Base-by-base conservation (phyloP, 1,140 invertebrate genomes). In the Globodera ellingtonae region DNA sequence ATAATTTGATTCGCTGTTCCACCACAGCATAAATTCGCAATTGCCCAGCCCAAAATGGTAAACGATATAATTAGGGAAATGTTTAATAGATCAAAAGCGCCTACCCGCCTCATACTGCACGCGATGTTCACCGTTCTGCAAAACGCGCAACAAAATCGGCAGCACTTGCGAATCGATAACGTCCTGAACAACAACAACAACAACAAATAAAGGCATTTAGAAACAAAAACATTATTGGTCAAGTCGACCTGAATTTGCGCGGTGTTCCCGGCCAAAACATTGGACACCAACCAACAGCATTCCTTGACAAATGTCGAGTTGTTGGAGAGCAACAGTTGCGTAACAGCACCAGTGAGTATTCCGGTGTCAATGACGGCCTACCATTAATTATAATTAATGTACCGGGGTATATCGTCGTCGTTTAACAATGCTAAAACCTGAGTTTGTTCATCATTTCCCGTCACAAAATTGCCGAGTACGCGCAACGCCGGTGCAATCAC, bases 381-480 rank as follows among this genome's bases (percentile, higher is more conserved):
- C 15, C 15, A 67, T 44, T 4, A 13, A 8, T 3, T 21, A 2
- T n/a, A 67, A 67, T 4, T 67, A 67, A 44, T n/a, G 18, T 21
- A 67, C 35, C 35, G 66, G 15, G 47, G 47, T 7, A 72, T 15
- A 78, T 72, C 3, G 72, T 7, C 66, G 79, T 47, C 24, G 1
- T 18, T 79, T 18, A 78, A 79, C 72, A 50, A 66, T 44, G 7
- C 52, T 13, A 18, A n/a, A n/a, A 72, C 74, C 44, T 85, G 81
- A 47, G 83, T 84, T 18, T 77, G 52, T 0, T 46, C 21, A 67
- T 84, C 83, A 44, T 66, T 75, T 15, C 83, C 83, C 46, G 83
- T 83, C 24, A 70, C 83, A n/a, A 84, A 82, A 79, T 84, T 84
- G 15, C 83, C 83, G 44, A 85, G 75, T 2, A 82, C 79, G 9